Percentiles rank a stretch among this genome's conserved stretches.
phyloP scores from a whole-genome alignment of 1,140 invertebrate genomes.

The Cyclina sinensis region DNA sequence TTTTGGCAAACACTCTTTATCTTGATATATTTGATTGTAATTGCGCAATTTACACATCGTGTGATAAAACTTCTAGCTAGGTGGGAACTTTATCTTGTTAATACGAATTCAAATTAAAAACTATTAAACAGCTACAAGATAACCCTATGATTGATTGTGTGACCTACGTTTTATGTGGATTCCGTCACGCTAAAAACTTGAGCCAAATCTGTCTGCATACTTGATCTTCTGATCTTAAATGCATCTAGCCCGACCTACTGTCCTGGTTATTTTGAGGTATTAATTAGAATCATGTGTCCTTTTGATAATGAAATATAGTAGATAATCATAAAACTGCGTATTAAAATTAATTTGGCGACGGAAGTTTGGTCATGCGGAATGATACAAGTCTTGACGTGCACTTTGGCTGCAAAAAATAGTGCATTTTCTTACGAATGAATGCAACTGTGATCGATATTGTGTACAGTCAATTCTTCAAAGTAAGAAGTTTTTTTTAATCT shows the following conservation, averaged over 20 bases:
- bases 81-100: conserved; percentile 31
- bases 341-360: conserved; percentile 5
- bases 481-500: no score
- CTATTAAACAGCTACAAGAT: conserved; percentile 2
- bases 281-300: neutral
- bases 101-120: neutral
- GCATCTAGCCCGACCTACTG: neutral
- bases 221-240: conserved; percentile 1
- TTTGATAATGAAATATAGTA: neutral
- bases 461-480: no score
- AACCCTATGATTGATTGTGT: neutral
- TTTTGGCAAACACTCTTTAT: neutral
- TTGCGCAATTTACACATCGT: conserved; percentile 18
- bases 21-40: conserved; percentile 8
- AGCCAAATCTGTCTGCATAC: conserved; percentile 12
- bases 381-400: no score
- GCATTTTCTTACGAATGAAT: no score
- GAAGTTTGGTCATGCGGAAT: neutral
- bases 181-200: conserved; percentile 17
- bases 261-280: neutral
- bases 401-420: no score
- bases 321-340: neutral
- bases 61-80: neutral
- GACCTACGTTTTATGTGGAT: neutral
- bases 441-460: no score